Conservation (phyloP, 2,888 invertebrate species). For the Watsonalla binaria region DNA sequence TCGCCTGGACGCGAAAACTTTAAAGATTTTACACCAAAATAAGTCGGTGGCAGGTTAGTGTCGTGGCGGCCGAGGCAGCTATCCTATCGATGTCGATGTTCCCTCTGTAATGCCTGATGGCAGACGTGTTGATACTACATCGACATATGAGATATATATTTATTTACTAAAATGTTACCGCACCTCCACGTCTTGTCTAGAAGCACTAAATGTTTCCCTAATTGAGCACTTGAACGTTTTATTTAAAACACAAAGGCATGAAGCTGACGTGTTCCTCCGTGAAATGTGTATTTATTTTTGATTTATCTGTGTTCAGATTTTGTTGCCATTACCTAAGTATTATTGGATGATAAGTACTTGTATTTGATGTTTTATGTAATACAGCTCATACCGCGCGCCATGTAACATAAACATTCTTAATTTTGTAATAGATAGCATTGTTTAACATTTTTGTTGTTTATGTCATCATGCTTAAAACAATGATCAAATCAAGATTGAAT, state of each 20-base stretch:
- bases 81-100: slow-evolving; percentile 60
- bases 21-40: slow-evolving; percentile 73
- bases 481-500: too few relatives aligned
- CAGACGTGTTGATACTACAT: slow-evolving; percentile 35
- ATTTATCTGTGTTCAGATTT: slow-evolving; percentile 23
- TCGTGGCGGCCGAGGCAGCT: slow-evolving; percentile 62
- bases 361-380: neutral
- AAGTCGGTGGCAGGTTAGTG: slow-evolving; percentile 77
- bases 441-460: neutral
- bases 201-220: slow-evolving; percentile 69
- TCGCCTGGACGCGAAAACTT: slow-evolving; percentile 83
- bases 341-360: slow-evolving; percentile 6
- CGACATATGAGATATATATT: slow-evolving; percentile 30
- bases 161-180: slow-evolving; percentile 44
- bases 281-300: slow-evolving; percentile 33
- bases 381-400: neutral
- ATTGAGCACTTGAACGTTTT: slow-evolving; percentile 53
- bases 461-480: too few relatives aligned
- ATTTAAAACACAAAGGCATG: slow-evolving; percentile 51
- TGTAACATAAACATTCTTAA: neutral
- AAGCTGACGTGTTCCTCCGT: slow-evolving; percentile 38
- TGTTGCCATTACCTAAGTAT: slow-evolving; percentile 21
- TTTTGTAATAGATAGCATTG: neutral
- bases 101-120: slow-evolving; percentile 37
- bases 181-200: slow-evolving; percentile 63